A percentile compares a stretch with the other conserved stretches of the same genome.
These are phyloP conservation scores for Cydia pomonella DNA, from an alignment of 1,140 invertebrate species.

Conservation along the genomic window DNA sequence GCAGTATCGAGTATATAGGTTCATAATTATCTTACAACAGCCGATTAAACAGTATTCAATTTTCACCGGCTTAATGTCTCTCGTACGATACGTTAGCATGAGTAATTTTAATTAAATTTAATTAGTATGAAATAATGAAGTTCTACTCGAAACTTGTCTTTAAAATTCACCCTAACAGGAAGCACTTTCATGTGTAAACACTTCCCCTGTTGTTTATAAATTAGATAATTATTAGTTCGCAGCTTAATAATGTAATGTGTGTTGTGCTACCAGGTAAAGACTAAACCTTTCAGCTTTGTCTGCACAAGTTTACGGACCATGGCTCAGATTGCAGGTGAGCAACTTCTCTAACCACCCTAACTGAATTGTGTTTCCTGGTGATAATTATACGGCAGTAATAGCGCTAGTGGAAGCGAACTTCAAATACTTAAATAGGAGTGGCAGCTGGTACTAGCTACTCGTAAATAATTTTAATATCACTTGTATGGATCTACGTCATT, in stretches of 20 bases:
- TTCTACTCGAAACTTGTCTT: neutral
- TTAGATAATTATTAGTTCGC: slow-evolving; percentile 17
- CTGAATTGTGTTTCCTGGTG: slow-evolving; percentile 50
- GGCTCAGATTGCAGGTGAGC: slow-evolving; percentile 40
- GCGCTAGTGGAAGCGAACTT: slow-evolving; percentile 25
- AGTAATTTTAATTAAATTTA: slow-evolving; percentile 5
- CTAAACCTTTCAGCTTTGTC: slow-evolving; percentile 15
- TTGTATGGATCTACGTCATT: too few relatives aligned
- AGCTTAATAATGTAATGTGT: slow-evolving; percentile 26
- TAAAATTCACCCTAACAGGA: slow-evolving; percentile 2
- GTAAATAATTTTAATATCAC: too few relatives aligned
- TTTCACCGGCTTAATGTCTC: neutral
- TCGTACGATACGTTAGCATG: neutral
- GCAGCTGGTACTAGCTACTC: neutral
- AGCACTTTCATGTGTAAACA: slow-evolving; percentile 8
- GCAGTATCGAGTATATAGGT: too few relatives aligned
- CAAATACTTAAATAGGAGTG: slow-evolving; percentile 38
- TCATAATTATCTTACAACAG: neutral
- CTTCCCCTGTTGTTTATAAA: neutral
- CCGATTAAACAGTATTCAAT: neutral
- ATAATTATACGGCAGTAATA: slow-evolving; percentile 40
- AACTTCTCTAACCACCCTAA: slow-evolving; percentile 50
- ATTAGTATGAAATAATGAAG: neutral
- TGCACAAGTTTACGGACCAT: neutral
- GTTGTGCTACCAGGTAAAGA: neutral